These are phyloP conservation scores for Himantopus leucocephalus DNA, from an alignment of 2,113 vertebrate genomes.

Conservation along the genomic window DNA sequence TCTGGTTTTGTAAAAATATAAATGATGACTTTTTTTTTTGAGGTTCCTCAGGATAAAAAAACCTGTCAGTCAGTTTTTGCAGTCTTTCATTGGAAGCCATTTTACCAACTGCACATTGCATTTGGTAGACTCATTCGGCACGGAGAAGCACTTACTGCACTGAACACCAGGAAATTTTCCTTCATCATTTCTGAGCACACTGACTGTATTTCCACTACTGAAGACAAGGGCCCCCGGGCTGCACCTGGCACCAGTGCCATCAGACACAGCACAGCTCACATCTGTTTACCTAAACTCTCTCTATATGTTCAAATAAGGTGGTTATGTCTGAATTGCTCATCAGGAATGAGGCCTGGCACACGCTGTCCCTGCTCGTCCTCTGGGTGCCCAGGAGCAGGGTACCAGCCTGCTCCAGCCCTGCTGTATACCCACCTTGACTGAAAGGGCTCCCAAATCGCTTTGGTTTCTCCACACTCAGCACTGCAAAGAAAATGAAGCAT, in stretches of 20 bases:
- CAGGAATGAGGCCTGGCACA: background rate
- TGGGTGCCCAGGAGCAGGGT: fast-evolving
- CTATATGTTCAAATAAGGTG: fast-evolving
- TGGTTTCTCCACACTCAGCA: background rate
- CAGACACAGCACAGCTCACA: background rate
- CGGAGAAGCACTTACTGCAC: background rate
- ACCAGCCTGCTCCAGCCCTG: background rate
- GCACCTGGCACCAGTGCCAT: background rate
- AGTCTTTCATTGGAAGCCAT: background rate
- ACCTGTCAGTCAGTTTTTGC: background rate
- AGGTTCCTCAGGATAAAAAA: background rate
- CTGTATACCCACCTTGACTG: background rate
- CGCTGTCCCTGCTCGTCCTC: background rate
- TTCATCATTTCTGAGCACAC: background rate
- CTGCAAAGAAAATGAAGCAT: background rate
- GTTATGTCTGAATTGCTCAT: background rate
- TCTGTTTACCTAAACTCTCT: background rate
- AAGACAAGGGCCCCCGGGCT: background rate
- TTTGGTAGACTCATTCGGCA: background rate
- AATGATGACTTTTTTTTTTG: background rate
- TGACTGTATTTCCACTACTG: background rate
- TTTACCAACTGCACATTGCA: background rate
- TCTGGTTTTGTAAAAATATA: background rate
- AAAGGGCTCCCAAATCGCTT: background rate
- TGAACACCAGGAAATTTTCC: background rate